Percentiles rank a stretch among this genome's conserved stretches.
Evolutionary conservation across 2,797 vertebrate species (phyloP).

Genomic region (Danio choprae): DNA sequence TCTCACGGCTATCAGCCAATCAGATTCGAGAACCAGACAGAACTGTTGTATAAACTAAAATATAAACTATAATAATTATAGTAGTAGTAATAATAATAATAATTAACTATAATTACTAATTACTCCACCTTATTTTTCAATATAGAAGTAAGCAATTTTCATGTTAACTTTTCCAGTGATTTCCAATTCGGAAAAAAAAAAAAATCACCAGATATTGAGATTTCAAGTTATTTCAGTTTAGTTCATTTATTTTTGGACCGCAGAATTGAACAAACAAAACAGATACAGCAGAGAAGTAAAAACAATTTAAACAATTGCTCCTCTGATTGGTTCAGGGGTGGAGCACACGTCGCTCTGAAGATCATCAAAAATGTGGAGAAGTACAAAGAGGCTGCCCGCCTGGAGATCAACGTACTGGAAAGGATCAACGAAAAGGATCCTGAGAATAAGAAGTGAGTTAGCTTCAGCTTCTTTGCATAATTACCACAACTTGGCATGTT

Average conservation of each 20-base stretch:
- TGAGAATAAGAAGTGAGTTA: constrained; percentile 92
- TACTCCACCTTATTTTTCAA: neutral
- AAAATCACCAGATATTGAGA: too few species aligned
- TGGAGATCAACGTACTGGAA: constrained; percentile 97
- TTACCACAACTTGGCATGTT: neutral
- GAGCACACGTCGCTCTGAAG: constrained; percentile 90
- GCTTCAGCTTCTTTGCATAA: neutral
- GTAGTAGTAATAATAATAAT: too few species aligned
- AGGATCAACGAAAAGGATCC: constrained; percentile 97
- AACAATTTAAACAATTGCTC: neutral
- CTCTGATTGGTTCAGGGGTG: constrained; percentile 77
- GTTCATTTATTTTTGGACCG: neutral
- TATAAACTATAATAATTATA: too few species aligned
- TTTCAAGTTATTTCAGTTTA: too few species aligned
- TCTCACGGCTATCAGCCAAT: too few species aligned
- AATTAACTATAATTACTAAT: neutral
- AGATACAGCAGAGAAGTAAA: too few species aligned
- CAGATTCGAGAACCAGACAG: too few species aligned
- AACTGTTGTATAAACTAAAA: too few species aligned
- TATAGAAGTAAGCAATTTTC: neutral
- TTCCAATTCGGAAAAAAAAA: too few species aligned
- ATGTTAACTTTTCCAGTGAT: too few species aligned
- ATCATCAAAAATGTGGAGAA: constrained; percentile 99
- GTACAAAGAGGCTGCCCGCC: constrained; percentile 95
- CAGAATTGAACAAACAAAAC: neutral